Evolutionary conservation across 37 sponge, comb jelly and placozoan species (phyloP).

Genomic region (Spongia lamella): DNA sequence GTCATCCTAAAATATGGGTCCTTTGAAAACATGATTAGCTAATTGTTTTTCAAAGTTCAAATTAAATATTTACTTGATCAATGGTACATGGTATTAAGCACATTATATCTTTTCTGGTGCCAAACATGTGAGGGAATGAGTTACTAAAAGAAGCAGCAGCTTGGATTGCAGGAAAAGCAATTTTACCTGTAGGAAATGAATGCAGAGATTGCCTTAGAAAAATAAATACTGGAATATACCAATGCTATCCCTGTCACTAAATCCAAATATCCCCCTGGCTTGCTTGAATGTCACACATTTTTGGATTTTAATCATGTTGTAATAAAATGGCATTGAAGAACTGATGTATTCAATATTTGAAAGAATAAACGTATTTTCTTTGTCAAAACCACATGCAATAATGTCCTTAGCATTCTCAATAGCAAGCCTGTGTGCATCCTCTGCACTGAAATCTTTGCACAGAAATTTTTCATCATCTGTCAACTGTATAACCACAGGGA

Average conservation of each 20-base stretch:
- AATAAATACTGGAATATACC: constrained; percentile 19
- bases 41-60: neutral
- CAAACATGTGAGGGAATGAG: constrained; percentile 89
- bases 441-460: constrained; percentile 82
- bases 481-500: constrained; percentile 89
- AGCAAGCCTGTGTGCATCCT: constrained; percentile 79
- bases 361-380: constrained; percentile 89
- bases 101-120: constrained; percentile 54
- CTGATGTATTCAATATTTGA: constrained; percentile 85
- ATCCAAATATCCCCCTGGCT: constrained; percentile 86
- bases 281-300: constrained; percentile 90
- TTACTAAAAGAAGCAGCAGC: constrained; percentile 83
- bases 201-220: neutral
- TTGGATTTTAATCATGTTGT: constrained; percentile 58
- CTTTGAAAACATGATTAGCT: constrained; percentile 14
- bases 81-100: constrained; percentile 95
- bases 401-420: constrained; percentile 91
- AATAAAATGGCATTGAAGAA: constrained; percentile 37
- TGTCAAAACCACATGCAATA: constrained; percentile 90
- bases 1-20: constrained; percentile 96
- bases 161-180: constrained; percentile 89
- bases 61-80: constrained; percentile 73
- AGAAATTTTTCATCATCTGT: constrained; percentile 95
- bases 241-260: constrained; percentile 73
- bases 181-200: constrained; percentile 44